Percentiles rank a stretch among this genome's conserved stretches.
Conservation (phyloP, 2,888 invertebrate species). For the Calliopum simillimum region DNA sequence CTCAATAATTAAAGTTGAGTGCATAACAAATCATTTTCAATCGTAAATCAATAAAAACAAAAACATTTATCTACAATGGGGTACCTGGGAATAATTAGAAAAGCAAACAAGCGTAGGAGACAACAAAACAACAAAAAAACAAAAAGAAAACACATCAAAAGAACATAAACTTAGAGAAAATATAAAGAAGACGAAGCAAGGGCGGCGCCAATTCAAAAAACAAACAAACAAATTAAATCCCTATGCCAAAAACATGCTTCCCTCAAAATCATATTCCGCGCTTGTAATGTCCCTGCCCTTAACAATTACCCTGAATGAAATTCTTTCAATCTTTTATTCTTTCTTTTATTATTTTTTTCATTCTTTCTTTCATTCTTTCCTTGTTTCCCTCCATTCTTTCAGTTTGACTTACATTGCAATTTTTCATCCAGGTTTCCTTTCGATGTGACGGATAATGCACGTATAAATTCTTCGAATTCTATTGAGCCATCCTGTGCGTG, state of each 20-base stretch:
- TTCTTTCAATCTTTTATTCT: slow-evolving; percentile 7
- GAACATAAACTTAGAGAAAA: slow-evolving; percentile 18
- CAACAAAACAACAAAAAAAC: neutral
- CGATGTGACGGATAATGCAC: slow-evolving; percentile 98
- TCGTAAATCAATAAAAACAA: neutral
- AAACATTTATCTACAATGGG: neutral
- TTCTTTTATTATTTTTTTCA: too few species aligned
- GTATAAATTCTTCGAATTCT: slow-evolving; percentile 99
- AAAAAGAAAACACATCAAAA: slow-evolving; percentile 20
- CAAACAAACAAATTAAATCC: slow-evolving; percentile 10
- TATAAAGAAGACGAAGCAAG: neutral
- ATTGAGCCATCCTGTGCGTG: slow-evolving; percentile 92
- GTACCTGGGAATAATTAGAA: slow-evolving; percentile 11
- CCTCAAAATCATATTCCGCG: neutral
- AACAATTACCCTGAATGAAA: slow-evolving; percentile 4
- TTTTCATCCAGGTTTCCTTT: slow-evolving; percentile 98
- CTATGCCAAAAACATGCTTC: slow-evolving; percentile 2
- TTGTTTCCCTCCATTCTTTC: too few species aligned
- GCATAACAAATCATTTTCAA: neutral
- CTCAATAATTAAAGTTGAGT: too few species aligned
- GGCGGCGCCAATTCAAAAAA: neutral
- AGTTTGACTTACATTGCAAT: slow-evolving; percentile 88
- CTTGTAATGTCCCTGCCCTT: neutral
- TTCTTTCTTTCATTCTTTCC: too few species aligned
- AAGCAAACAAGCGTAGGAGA: slow-evolving; percentile 1